Evolutionary conservation across 2,797 vertebrate species (phyloP), one percentile per base, ranked within the genome.

Genomic region (Girardinus metallicus): DNA sequence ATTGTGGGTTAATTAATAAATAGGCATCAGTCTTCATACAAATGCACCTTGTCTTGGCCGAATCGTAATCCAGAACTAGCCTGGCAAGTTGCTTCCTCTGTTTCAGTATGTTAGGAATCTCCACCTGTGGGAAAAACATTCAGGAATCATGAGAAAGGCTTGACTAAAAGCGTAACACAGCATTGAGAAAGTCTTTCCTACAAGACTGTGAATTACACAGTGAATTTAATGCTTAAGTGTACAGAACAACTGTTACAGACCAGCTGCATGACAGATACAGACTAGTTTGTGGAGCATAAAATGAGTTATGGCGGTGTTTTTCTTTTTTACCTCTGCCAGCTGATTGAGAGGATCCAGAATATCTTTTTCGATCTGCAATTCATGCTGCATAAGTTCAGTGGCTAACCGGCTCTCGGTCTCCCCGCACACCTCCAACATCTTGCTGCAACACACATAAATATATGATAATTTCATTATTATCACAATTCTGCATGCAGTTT

Each of bases 91-190:
- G 98, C 75, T 98, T 99, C 89, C 98, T 97, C 94, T 98, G 98
- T 86, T 98, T 99, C 72, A 98, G 95, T 84, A 99, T 98, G 91
- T 99, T 99, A 0, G 98, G 99, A 88, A 99, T 99, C 39, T 99
- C 99, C 41, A 97, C 87, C 99, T 99, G 80, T 49, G 88, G 89
- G 0, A 44, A 79, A 57, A 86, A 87, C 23, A 55, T 47, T 5
- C 51, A 75, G 68, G 31, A 68, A 39, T 34, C 53, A 64, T 44
- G 43, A 76, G 6, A 51, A 60, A 44, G 43, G 7, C 49, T 49
- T 36, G 39, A 79, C 15, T 1, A n/a, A 31, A 79, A 29, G 13
- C 0, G 26, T 43, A 57, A 23, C 77, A 76, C 29, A 78, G 44
- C n/a, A n/a, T 34, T 43, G 41, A 64, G 7, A 43, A 41, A 11